Evolutionary conservation across 2,888 invertebrate species (phyloP).

Genomic region (Gryllus longicercus): DNA sequence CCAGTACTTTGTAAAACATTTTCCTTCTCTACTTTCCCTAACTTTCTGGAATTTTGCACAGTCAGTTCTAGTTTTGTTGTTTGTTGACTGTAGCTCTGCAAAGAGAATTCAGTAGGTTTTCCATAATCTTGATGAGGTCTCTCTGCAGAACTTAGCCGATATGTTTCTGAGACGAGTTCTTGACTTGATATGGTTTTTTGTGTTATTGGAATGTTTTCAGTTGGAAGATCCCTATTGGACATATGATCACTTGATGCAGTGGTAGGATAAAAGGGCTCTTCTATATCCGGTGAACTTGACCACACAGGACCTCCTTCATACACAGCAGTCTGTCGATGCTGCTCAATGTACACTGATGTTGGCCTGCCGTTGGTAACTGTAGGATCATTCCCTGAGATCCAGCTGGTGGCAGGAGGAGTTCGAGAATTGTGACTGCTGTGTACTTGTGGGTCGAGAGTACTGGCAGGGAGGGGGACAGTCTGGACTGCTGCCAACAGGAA

Average conservation of each 20-base stretch:
- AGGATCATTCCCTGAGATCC: not conserved
- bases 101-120: not conserved
- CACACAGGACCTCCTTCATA: not conserved
- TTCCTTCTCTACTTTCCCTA: no score
- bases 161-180: not conserved
- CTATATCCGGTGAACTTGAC: not conserved
- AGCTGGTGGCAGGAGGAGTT: not conserved
- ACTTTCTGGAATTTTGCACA: not conserved
- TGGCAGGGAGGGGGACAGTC: not conserved
- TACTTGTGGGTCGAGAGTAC: not conserved
- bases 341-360: not conserved
- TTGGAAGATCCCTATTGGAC: not conserved
- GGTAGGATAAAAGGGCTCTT: not conserved
- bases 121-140: not conserved
- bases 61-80: not conserved
- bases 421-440: not conserved
- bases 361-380: not conserved
- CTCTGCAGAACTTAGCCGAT: not conserved
- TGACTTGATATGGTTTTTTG: not conserved
- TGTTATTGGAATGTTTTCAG: conserved; percentile 11
- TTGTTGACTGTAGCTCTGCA: not conserved
- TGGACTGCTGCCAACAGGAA: conserved; percentile 1
- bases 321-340: not conserved
- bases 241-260: conserved; percentile 2
- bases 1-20: no score